Evolutionary conservation across 2,113 vertebrate species (phyloP).

Genomic region (Egretta garzetta): DNA sequence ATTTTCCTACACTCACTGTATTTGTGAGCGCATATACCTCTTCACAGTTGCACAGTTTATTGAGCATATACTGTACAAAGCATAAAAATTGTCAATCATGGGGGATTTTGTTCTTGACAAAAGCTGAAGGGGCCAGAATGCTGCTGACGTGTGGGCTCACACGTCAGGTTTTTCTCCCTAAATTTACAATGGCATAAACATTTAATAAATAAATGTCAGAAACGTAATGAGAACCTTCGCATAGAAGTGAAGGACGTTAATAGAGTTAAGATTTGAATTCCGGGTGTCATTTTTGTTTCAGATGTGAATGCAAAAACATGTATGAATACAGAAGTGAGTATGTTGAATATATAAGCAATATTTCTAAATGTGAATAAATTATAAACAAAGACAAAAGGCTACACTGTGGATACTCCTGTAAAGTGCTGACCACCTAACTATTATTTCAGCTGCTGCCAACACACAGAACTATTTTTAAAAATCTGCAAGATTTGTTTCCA

Average conservation of each 20-base stretch:
- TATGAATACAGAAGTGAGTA: background rate
- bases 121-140: background rate
- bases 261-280: background rate
- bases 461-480: background rate
- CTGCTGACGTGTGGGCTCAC: background rate
- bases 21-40: background rate
- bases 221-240: background rate
- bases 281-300: background rate
- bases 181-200: background rate
- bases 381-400: background rate
- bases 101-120: background rate
- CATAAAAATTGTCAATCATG: background rate
- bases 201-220: background rate
- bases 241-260: background rate
- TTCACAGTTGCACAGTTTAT: background rate
- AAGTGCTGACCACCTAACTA: background rate
- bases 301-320: background rate
- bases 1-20: fast-evolving
- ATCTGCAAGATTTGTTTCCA: background rate
- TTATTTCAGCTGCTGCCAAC: background rate
- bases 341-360: background rate
- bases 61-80: background rate
- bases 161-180: background rate
- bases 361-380: background rate
- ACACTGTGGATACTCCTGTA: background rate